Evolutionary conservation across 1,140 invertebrate genomes (phyloP).

Genomic region (Vanessa atalanta): DNA sequence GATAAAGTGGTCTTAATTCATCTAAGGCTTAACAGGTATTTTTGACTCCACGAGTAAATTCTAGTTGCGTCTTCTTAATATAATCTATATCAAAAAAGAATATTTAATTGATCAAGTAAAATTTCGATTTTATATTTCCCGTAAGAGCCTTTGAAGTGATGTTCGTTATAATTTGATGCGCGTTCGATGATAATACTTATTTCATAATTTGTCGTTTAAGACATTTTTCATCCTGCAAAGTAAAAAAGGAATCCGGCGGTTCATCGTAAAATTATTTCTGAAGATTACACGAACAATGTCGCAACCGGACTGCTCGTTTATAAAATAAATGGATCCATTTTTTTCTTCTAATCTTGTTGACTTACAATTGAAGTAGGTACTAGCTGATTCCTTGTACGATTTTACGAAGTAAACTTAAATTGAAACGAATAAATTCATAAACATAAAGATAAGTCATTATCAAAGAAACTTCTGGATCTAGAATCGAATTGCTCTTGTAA

Average conservation of each 20-base stretch:
- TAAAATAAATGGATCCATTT: neutral
- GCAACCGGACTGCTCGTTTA: neutral
- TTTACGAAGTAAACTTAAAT: constrained; percentile 10
- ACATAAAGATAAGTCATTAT: constrained; percentile 10
- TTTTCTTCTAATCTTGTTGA: neutral
- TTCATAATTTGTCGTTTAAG: neutral
- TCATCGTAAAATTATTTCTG: constrained; percentile 3
- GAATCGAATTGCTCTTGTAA: constrained; percentile 37
- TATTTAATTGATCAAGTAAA: constrained; percentile 7
- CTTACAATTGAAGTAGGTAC: neutral
- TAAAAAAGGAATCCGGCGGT: neutral
- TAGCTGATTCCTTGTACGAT: neutral
- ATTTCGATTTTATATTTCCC: neutral
- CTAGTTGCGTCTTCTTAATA: too few species aligned
- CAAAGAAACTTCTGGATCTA: constrained; percentile 36
- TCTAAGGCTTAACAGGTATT: too few species aligned
- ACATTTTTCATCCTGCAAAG: neutral
- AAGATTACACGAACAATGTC: neutral
- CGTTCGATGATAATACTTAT: neutral
- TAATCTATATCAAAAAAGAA: neutral
- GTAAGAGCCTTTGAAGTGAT: neutral
- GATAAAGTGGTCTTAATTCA: too few species aligned
- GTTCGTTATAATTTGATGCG: neutral
- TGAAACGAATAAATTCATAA: neutral
- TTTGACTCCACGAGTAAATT: too few species aligned